A percentile compares a stretch with the other conserved stretches of the same genome.
These are phyloP conservation scores for Harmothoe impar DNA, from an alignment of 2,888 invertebrate species.

Conservation along the genomic window DNA sequence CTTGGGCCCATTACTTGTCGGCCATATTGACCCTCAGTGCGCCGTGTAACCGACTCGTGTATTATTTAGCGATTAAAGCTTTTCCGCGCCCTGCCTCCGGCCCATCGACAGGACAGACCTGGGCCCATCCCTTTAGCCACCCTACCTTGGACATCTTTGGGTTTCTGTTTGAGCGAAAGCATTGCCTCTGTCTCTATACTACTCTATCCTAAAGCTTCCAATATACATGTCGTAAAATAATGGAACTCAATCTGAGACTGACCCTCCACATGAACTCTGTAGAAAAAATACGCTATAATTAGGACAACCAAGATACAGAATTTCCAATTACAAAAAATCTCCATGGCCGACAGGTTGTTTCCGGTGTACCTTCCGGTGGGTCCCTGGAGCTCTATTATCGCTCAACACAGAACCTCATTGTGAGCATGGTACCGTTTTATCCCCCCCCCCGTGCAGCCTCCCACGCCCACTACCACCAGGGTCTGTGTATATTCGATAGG, in stretches of 20 bases:
- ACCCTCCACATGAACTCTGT: too few relatives aligned
- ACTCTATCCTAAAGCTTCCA: too few relatives aligned
- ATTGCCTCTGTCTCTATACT: too few relatives aligned
- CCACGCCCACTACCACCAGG: too few relatives aligned
- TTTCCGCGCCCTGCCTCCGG: background rate
- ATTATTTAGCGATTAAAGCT: conserved; percentile 55
- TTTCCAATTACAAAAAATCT: background rate
- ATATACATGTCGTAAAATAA: too few relatives aligned
- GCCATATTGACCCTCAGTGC: background rate
- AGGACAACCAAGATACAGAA: background rate
- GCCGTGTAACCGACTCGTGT: conserved; percentile 47
- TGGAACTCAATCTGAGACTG: too few relatives aligned
- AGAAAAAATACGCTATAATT: background rate
- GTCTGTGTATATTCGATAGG: too few relatives aligned
- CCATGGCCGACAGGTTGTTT: background rate
- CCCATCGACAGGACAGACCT: background rate
- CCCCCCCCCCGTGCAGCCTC: background rate
- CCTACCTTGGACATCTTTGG: background rate
- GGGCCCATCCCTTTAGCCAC: background rate
- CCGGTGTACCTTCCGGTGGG: background rate
- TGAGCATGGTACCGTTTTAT: background rate
- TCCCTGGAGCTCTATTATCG: conserved; percentile 22
- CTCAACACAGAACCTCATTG: background rate
- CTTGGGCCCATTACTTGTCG: conserved; percentile 46
- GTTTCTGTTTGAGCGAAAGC: too few relatives aligned